phyloP scores from a whole-genome alignment of 2,888 invertebrate species.

The Frankliniella intonsa region DNA sequence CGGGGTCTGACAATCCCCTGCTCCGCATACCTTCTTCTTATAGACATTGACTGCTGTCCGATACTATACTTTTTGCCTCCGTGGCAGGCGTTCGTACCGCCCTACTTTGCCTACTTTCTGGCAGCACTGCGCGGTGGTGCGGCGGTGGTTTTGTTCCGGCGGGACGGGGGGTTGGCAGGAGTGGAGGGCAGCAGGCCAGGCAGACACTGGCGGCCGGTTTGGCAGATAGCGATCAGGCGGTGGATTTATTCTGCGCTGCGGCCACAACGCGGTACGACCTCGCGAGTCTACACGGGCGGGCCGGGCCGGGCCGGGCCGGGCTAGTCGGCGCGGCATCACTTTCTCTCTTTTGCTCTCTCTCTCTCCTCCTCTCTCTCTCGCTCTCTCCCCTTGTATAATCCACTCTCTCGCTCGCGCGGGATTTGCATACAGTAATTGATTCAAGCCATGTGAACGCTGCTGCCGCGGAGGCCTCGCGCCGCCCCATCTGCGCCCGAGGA shows the following conservation, averaged over 20 bases:
- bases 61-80: too few species aligned
- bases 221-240: neutral
- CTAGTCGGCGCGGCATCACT: neutral
- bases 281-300: too few species aligned
- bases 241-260: neutral
- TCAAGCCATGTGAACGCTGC: neutral
- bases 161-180: too few species aligned
- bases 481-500: neutral
- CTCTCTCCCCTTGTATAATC: neutral
- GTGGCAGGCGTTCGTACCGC: too few species aligned
- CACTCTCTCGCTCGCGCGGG: neutral
- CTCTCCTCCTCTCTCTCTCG: neutral
- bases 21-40: too few species aligned
- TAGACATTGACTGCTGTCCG: too few species aligned
- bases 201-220: neutral
- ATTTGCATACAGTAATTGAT: constrained; percentile 21
- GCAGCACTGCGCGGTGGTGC: too few species aligned
- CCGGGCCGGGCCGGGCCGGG: too few species aligned
- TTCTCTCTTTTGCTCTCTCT: neutral
- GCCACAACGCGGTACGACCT: too few species aligned
- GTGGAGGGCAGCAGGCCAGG: neutral
- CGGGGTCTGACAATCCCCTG: too few species aligned
- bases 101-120: too few species aligned
- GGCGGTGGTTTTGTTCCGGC: too few species aligned
- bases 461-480: neutral